Conservation (phyloP, 2,797 vertebrate species). For the Rhinichthys osculus region DNA sequence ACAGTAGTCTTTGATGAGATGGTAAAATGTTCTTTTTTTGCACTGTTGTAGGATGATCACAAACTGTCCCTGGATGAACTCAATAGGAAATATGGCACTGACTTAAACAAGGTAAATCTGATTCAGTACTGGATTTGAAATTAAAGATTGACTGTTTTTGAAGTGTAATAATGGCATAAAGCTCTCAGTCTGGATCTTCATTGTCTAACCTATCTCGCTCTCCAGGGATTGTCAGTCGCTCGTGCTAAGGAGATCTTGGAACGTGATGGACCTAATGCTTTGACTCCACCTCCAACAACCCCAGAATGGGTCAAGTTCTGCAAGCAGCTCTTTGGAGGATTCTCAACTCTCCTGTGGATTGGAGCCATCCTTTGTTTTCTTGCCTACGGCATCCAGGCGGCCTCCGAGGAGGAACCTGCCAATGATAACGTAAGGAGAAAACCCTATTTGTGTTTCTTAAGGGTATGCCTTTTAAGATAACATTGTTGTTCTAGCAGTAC, state of each 20-base stretch:
- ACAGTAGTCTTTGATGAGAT: neutral
- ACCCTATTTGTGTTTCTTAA: conserved; percentile 25
- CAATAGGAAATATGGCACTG: conserved; percentile 94
- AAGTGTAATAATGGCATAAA: neutral
- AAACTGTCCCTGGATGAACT: conserved; percentile 95
- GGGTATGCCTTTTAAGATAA: neutral
- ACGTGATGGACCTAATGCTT: conserved; percentile 91
- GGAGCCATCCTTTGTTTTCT: conserved; percentile 95
- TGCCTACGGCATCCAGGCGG: conserved; percentile 88
- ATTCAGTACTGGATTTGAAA: neutral
- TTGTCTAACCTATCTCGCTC: neutral
- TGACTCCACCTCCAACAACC: conserved; percentile 94
- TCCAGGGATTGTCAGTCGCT: conserved; percentile 84
- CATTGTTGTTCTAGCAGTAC: neutral
- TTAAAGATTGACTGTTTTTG: neutral
- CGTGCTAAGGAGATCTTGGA: conserved; percentile 90
- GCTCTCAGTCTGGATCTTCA: neutral
- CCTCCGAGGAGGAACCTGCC: conserved; percentile 84
- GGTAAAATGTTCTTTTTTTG: neutral
- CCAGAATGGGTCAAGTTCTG: conserved; percentile 98
- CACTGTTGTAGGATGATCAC: conserved; percentile 89
- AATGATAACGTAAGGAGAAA: conserved; percentile 88
- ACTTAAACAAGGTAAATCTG: conserved; percentile 87
- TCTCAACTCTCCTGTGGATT: conserved; percentile 96
- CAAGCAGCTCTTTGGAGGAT: conserved; percentile 94